Conservation (phyloP, 2,888 invertebrate species). For the Timandra comae region DNA sequence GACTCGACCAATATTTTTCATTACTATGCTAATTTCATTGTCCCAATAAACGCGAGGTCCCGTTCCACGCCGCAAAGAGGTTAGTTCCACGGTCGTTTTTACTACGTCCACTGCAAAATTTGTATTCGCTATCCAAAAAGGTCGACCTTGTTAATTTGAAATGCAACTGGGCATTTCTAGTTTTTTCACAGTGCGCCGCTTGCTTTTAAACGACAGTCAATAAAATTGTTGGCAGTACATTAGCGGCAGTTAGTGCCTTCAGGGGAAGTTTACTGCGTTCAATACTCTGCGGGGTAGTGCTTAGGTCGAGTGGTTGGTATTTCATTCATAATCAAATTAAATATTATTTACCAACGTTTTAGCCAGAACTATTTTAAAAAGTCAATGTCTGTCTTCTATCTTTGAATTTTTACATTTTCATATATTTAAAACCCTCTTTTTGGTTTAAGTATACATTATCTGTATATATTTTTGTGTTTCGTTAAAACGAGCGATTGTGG, state of each 20-base stretch:
- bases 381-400: too few relatives aligned
- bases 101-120: slow-evolving; percentile 61
- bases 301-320: too few relatives aligned
- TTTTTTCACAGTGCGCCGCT: slow-evolving; percentile 36
- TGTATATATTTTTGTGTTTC: too few relatives aligned
- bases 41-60: slow-evolving; percentile 64
- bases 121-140: slow-evolving; percentile 59
- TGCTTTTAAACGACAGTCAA: slow-evolving; percentile 37
- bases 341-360: too few relatives aligned
- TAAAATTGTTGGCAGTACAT: slow-evolving; percentile 33
- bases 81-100: slow-evolving; percentile 60
- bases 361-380: too few relatives aligned
- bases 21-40: slow-evolving; percentile 76
- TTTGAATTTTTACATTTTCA: too few relatives aligned
- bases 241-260: slow-evolving; percentile 30
- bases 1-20: slow-evolving; percentile 70
- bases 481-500: too few relatives aligned
- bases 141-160: slow-evolving; percentile 61
- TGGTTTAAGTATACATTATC: too few relatives aligned
- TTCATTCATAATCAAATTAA: too few relatives aligned
- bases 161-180: slow-evolving; percentile 61
- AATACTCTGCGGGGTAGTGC: slow-evolving; percentile 23
- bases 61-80: slow-evolving; percentile 57
- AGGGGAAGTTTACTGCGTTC: slow-evolving; percentile 28
- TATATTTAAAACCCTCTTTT: too few relatives aligned